These are phyloP conservation scores for Colletes collaris DNA, from an alignment of 2,888 invertebrate genomes.

Conservation along the genomic window DNA sequence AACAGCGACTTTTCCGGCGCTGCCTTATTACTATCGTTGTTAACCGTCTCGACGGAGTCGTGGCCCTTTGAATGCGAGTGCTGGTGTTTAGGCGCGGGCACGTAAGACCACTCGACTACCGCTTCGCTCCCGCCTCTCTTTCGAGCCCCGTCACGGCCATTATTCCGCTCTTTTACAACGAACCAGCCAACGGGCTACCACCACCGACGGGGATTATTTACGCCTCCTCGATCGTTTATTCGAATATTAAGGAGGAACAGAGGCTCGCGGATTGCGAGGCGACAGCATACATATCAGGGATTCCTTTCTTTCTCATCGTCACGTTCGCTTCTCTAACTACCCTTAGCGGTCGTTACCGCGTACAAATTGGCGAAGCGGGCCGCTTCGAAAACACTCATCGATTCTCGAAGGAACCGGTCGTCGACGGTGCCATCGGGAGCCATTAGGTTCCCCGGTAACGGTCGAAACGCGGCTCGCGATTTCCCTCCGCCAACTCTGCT, in stretches of 20 bases:
- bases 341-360: constrained; percentile 14
- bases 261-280: no score
- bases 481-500: constrained; percentile 25
- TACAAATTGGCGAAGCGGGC: constrained; percentile 43
- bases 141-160: constrained; percentile 14
- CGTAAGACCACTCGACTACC: constrained; percentile 48
- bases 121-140: constrained; percentile 12
- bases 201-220: constrained; percentile 27
- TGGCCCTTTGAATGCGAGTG: constrained; percentile 35
- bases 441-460: constrained; percentile 52
- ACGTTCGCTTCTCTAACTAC: no score
- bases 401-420: constrained; percentile 61
- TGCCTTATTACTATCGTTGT: constrained; percentile 43
- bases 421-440: constrained; percentile 58
- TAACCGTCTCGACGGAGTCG: constrained; percentile 36
- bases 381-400: constrained; percentile 52
- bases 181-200: not conserved
- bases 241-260: no score
- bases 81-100: constrained; percentile 54
- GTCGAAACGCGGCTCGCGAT: constrained; percentile 54
- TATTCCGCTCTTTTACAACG: constrained; percentile 38
- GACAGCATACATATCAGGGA: no score
- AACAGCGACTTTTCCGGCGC: constrained; percentile 26
- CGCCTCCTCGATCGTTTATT: constrained; percentile 30
- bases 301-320: not conserved